phyloP scores from a whole-genome alignment of 2,113 vertebrate genomes.

The Canis aureus region DNA sequence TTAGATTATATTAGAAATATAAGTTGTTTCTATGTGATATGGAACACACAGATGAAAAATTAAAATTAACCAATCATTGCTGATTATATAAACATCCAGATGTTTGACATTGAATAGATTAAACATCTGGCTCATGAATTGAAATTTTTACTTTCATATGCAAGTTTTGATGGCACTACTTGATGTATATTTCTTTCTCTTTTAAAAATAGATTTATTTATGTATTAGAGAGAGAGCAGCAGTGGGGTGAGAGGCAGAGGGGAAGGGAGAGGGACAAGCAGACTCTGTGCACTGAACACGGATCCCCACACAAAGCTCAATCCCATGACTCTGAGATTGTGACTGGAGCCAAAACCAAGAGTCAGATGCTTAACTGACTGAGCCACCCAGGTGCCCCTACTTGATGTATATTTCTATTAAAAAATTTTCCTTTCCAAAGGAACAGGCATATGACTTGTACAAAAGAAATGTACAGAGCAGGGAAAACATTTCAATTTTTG shows the following conservation, averaged over 20 bases:
- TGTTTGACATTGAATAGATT: conserved; percentile 57
- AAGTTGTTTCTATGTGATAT: conserved; percentile 20
- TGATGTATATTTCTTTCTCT: neutral
- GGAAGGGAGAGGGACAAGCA: neutral
- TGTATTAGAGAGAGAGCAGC: neutral
- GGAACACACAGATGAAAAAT: conserved; percentile 57
- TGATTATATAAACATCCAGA: conserved; percentile 69
- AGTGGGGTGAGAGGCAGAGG: neutral
- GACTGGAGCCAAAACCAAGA: neutral
- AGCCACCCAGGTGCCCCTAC: neutral
- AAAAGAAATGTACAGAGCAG: neutral
- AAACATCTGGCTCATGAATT: conserved; percentile 71
- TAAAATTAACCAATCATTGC: conserved; percentile 56
- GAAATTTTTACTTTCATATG: conserved; percentile 58
- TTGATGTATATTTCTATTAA: conserved; percentile 14
- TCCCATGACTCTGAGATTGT: neutral
- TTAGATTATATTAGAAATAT: conserved; percentile 50
- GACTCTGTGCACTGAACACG: neutral
- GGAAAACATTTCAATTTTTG: neutral
- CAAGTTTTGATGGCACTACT: conserved; percentile 40
- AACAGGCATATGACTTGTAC: neutral
- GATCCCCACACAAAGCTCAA: neutral
- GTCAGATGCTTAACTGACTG: neutral
- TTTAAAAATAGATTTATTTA: neutral
- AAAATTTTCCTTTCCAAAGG: neutral